Base-by-base conservation (phyloP, 2,888 invertebrate genomes). In the Ectemnius cavifrons region DNA sequence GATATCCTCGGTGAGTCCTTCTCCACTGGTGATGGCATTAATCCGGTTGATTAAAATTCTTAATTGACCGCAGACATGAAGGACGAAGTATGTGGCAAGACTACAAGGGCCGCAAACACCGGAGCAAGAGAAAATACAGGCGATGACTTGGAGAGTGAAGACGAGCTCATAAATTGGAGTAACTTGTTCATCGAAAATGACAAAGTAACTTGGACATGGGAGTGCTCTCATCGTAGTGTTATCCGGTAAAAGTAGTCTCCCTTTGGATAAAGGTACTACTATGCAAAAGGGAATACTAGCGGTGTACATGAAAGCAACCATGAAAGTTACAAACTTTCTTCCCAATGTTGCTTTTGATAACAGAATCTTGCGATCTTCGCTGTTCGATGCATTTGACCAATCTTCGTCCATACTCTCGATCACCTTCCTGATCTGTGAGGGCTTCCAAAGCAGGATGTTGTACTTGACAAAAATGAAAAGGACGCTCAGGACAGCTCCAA, bases 61-160 rank as follows among this genome's bases (percentile, higher is more conserved):
- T 23, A 81, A 5, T 57, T 79, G 85, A 14, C 86, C 85, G 28
- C 85, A 86, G 4, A 80, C 77, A 47, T 88, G 88, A 73, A 87
- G 79, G 2, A 85, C 79, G 37, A 83, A 78, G 2, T 83, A 63
- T 0, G 86, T 83, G 0, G 82, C 82, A 3, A 88, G 49, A 4
- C 85, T 82, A 59, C 84, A 87, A 0, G 77, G 73, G 0, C 84
- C 83, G 1, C 75, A 67, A 0, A 80, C 78, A 14, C 85, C 68
- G 0, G 85, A 77, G 23, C 81, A 84, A 57, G 79, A 80, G 0
- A 85, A 59, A 11, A 85, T 70, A 0, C 85, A 84, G 18, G 81
- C 77, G 1, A 85, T 47, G 63, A 81, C 71, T 28, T 89, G 87
- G 16, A 82, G 45, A 0, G 63, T 18, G 11, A 83, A 85, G 4